These are phyloP conservation scores for Caenorhabditis macrosperma DNA, from an alignment of 2,888 invertebrate species.

Conservation along the genomic window DNA sequence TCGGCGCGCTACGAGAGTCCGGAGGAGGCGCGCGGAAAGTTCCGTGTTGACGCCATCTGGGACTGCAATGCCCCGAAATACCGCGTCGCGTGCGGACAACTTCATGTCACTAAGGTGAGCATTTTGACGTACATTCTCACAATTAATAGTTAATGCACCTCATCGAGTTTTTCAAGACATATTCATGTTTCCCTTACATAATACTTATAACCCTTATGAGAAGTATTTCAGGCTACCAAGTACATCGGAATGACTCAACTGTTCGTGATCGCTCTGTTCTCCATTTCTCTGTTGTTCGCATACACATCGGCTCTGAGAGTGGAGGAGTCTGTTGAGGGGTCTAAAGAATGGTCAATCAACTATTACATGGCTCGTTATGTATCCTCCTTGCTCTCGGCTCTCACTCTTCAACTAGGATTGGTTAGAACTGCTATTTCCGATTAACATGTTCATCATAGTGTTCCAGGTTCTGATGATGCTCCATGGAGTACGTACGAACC, in stretches of 20 bases:
- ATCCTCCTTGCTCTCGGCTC: constrained; percentile 66
- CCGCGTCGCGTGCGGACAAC: constrained; percentile 73
- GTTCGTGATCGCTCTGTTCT: constrained; percentile 74
- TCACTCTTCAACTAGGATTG: constrained; percentile 68
- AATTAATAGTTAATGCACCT: no score
- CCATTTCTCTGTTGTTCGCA: constrained; percentile 67
- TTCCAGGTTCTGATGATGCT: constrained; percentile 74
- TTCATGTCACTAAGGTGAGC: constrained; percentile 76
- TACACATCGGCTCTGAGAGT: constrained; percentile 52
- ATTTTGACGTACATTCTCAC: background rate
- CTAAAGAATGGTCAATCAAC: constrained; percentile 45
- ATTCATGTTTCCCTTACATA: no score
- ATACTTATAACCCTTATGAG: no score
- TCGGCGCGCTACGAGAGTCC: constrained; percentile 55
- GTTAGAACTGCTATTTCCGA: constrained; percentile 17
- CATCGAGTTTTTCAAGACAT: no score
- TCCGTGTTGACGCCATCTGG: constrained; percentile 74
- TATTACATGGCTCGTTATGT: constrained; percentile 62
- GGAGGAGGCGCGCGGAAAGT: constrained; percentile 55
- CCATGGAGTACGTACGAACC: constrained; percentile 74
- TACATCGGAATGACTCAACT: constrained; percentile 78
- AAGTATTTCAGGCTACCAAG: constrained; percentile 68
- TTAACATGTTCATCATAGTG: background rate
- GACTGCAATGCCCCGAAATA: constrained; percentile 77
- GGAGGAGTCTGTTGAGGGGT: constrained; percentile 28